A percentile compares a stretch with the other conserved stretches of the same genome.
Conservation (phyloP, 2,797 vertebrate species). For the Rhinichthys osculus region DNA sequence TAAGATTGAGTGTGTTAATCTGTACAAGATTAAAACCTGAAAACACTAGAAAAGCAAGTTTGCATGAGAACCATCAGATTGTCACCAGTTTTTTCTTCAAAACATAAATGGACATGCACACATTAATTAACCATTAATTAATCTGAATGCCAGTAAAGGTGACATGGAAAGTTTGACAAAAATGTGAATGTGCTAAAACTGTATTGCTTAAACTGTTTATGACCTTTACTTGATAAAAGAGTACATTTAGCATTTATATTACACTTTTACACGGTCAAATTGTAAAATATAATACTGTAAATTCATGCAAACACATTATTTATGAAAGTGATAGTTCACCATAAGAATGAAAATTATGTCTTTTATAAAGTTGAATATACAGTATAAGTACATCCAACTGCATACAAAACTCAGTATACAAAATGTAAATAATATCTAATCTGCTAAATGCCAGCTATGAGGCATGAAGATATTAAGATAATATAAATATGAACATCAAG, state of each 20-base stretch:
- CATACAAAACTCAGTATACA: neutral
- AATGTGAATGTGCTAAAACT: neutral
- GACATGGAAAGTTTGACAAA: neutral
- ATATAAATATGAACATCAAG: neutral
- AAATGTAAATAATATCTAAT: neutral
- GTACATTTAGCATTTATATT: neutral
- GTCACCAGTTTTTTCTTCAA: neutral
- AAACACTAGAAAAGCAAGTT: neutral
- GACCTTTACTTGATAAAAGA: slow-evolving; percentile 1
- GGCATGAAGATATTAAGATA: neutral
- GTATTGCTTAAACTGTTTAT: neutral
- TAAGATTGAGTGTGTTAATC: neutral
- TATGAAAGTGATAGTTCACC: neutral
- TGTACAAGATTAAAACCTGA: neutral
- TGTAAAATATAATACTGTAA: neutral
- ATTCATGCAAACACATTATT: neutral
- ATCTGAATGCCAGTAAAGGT: neutral
- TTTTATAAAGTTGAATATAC: neutral
- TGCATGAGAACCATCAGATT: neutral
- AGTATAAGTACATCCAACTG: neutral
- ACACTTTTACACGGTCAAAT: neutral
- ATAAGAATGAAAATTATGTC: neutral
- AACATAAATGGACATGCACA: neutral
- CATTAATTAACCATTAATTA: neutral
- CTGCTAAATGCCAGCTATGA: neutral